Evolutionary conservation across 1,140 invertebrate genomes (phyloP).

Genomic region (Nasonia vitripennis): DNA sequence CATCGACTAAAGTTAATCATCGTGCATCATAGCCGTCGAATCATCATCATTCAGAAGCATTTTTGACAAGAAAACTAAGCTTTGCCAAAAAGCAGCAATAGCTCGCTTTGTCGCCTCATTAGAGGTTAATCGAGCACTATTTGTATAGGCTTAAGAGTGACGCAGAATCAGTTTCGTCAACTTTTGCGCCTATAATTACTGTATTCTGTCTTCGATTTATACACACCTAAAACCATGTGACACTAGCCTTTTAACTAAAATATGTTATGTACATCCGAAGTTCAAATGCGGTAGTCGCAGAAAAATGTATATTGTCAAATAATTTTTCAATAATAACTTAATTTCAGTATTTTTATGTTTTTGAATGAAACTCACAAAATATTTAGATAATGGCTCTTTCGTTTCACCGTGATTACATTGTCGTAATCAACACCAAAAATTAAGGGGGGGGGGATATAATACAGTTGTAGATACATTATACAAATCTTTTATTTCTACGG

Average conservation of each 20-base stretch:
- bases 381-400: background rate
- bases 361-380: conserved; percentile 44
- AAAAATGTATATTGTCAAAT: conserved; percentile 48
- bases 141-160: conserved; percentile 50
- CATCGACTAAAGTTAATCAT: conserved; percentile 62
- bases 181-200: conserved; percentile 44
- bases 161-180: conserved; percentile 37
- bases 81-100: conserved; percentile 58
- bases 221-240: conserved; percentile 36
- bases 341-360: conserved; percentile 47
- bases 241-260: conserved; percentile 37
- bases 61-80: conserved; percentile 41
- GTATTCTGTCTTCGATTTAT: conserved; percentile 53
- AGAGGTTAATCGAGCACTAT: conserved; percentile 44
- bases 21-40: conserved; percentile 52
- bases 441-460: background rate
- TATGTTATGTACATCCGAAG: conserved; percentile 34
- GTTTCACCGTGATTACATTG: conserved; percentile 28
- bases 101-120: conserved; percentile 44
- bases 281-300: conserved; percentile 35
- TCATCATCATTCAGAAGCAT: conserved; percentile 49
- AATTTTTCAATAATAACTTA: conserved; percentile 50
- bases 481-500: conserved; percentile 18
- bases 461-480: conserved; percentile 37
- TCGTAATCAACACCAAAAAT: conserved; percentile 21